Evolutionary conservation across 2,113 vertebrate genomes (phyloP).

Genomic region (Siphamia tubifer): DNA sequence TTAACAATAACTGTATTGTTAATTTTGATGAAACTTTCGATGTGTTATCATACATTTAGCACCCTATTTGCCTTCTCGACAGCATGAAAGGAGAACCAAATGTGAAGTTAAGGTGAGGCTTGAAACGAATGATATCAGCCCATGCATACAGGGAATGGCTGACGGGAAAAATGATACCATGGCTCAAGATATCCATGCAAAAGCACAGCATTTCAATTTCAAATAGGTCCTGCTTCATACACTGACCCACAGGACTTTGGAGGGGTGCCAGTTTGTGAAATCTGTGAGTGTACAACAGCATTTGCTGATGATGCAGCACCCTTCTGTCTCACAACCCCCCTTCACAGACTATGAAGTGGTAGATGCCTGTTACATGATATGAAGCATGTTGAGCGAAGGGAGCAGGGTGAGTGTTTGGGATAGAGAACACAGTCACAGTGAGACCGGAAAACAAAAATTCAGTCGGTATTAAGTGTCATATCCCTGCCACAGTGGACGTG

Average conservation of each 20-base stretch:
- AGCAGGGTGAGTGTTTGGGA: constrained; percentile 56
- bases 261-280: constrained; percentile 54
- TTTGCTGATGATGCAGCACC: constrained; percentile 67
- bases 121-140: not conserved
- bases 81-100: constrained; percentile 47
- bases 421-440: constrained; percentile 24
- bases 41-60: not conserved
- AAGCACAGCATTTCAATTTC: constrained; percentile 65
- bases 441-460: constrained; percentile 54
- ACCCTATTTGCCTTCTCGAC: constrained; percentile 29
- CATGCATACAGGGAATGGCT: not conserved
- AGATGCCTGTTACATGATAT: constrained; percentile 87
- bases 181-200: constrained; percentile 20
- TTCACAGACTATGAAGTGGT: constrained; percentile 77
- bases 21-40: not conserved
- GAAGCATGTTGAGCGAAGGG: constrained; percentile 75
- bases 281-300: constrained; percentile 38
- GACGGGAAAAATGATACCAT: not conserved
- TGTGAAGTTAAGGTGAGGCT: constrained; percentile 41
- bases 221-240: constrained; percentile 50
- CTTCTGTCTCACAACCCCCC: constrained; percentile 51
- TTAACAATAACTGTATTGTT: no score
- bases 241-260: constrained; percentile 40
- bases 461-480: constrained; percentile 46
- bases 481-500: constrained; percentile 41